Evolutionary conservation across 2,888 invertebrate genomes (phyloP).

Genomic region (Nasonovia ribisnigri): DNA sequence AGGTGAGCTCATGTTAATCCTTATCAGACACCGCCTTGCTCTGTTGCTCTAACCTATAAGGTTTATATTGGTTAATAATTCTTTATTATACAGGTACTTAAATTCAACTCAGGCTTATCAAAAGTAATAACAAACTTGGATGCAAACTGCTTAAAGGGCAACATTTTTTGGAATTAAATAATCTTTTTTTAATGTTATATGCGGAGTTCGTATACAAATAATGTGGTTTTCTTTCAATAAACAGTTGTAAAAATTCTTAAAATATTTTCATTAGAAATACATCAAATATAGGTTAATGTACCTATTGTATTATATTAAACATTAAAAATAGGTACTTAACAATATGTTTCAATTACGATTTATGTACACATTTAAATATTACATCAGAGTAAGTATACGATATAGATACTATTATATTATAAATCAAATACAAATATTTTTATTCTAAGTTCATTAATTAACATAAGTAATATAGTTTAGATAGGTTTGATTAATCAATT

Average conservation of each 20-base stretch:
- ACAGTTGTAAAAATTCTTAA: background rate
- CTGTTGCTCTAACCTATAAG: background rate
- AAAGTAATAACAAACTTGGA: background rate
- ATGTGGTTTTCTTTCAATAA: background rate
- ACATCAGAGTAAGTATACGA: background rate
- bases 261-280: background rate
- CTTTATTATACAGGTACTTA: background rate
- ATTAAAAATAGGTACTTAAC: background rate
- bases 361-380: background rate
- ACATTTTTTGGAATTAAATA: background rate
- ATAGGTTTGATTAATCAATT: too few relatives aligned
- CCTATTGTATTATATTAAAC: background rate
- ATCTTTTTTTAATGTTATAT: background rate
- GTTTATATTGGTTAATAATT: conserved; percentile 48
- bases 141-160: background rate
- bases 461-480: too few relatives aligned
- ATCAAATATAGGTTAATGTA: background rate
- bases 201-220: background rate
- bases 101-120: background rate
- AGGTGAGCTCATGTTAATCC: conserved; percentile 7
- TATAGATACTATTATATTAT: too few relatives aligned
- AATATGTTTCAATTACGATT: background rate
- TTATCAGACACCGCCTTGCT: conserved; percentile 39
- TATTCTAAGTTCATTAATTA: too few relatives aligned
- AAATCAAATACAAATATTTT: too few relatives aligned